Evolutionary conservation across 2,797 vertebrate genomes (phyloP).

Genomic region (Pseudochirops corinnae): DNA sequence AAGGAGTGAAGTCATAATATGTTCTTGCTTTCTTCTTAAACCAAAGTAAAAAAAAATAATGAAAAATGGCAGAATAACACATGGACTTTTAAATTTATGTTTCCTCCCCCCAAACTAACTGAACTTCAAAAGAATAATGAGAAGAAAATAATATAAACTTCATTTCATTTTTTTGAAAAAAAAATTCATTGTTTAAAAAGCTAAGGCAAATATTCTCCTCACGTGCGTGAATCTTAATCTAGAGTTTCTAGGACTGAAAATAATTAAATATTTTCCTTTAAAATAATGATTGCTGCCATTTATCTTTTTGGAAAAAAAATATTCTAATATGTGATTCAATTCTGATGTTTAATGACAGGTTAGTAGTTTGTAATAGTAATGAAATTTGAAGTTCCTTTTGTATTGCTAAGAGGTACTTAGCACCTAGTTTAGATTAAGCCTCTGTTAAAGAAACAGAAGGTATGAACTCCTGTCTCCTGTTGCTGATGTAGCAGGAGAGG

Average conservation of each 20-base stretch:
- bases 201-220: not conserved
- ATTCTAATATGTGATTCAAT: slow-evolving; percentile 28
- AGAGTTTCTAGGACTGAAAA: not conserved
- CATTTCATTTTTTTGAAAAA: not conserved
- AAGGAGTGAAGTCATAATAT: not conserved
- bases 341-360: not conserved
- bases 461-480: no score
- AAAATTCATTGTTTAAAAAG: not conserved
- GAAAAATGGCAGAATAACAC: not conserved
- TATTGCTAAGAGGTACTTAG: no score
- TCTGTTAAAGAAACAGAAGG: no score
- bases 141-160: not conserved
- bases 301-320: slow-evolving; percentile 5
- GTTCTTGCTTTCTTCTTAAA: not conserved
- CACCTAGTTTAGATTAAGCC: no score
- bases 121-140: not conserved
- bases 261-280: slow-evolving; percentile 19
- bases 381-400: no score
- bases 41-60: not conserved
- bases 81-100: not conserved
- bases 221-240: not conserved
- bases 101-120: not conserved
- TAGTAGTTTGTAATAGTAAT: not conserved
- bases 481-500: no score
- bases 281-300: not conserved